Conservation (phyloP, 2,797 vertebrate species). For the Apodemus agrarius region DNA sequence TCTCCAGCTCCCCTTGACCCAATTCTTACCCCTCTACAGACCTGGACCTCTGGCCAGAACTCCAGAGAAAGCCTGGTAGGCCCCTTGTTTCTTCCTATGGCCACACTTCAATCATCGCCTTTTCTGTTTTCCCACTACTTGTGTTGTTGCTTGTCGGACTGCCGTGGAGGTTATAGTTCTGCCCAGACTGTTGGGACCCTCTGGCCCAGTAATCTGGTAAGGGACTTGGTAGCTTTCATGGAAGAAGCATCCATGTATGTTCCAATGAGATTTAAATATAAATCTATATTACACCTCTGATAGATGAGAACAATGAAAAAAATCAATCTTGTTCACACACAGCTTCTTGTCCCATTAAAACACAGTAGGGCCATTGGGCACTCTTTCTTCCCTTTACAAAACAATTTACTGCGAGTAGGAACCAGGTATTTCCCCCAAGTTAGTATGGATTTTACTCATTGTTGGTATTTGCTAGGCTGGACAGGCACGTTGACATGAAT, state of each 20-base stretch:
- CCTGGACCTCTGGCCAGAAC: background rate
- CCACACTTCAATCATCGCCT: background rate
- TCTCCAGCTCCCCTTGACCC: too few species aligned
- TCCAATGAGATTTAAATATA: slow-evolving; percentile 21
- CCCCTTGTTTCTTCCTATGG: background rate
- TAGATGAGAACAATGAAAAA: background rate
- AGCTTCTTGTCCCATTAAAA: slow-evolving; percentile 34
- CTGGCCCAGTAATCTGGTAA: background rate
- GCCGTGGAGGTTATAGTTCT: too few species aligned
- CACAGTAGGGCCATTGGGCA: background rate
- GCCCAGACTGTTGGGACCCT: background rate
- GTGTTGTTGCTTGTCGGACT: background rate
- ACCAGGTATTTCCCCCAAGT: slow-evolving; percentile 12
- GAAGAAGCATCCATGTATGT: background rate
- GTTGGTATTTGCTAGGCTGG: background rate
- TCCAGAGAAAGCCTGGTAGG: background rate
- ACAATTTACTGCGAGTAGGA: slow-evolving; percentile 9
- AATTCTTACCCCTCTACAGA: background rate
- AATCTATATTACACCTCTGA: slow-evolving; percentile 11
- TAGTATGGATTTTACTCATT: slow-evolving; percentile 19
- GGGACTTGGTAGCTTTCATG: background rate
- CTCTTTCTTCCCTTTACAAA: slow-evolving; percentile 33
- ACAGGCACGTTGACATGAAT: background rate
- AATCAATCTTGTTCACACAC: background rate
- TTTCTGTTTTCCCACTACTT: background rate